phyloP scores from a whole-genome alignment of 2,113 vertebrate species.

The Leucoraja erinaceus region DNA sequence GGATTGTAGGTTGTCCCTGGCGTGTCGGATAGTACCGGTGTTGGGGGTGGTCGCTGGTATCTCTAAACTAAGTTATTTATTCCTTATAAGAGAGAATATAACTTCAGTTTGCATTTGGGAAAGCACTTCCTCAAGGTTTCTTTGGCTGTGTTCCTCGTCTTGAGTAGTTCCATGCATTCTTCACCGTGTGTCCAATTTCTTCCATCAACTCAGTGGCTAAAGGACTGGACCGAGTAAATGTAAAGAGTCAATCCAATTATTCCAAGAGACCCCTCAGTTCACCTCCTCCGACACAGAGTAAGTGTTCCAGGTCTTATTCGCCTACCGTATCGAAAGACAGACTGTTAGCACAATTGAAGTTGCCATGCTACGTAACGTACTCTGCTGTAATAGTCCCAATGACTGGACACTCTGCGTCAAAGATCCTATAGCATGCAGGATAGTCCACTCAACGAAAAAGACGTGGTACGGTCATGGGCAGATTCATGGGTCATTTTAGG shows the following conservation, averaged over 20 bases:
- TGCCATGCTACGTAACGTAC: neutral
- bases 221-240: slow-evolving; percentile 19
- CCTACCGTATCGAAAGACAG: neutral
- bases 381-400: neutral
- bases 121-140: neutral
- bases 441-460: no score
- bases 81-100: neutral
- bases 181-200: neutral
- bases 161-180: neutral
- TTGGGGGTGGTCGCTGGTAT: no score
- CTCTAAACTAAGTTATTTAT: neutral
- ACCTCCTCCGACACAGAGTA: slow-evolving; percentile 18
- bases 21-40: no score
- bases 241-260: slow-evolving; percentile 25
- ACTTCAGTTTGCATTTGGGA: neutral
- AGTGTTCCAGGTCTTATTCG: neutral
- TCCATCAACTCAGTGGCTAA: slow-evolving; percentile 16
- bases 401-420: no score
- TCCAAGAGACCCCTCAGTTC: slow-evolving; percentile 20
- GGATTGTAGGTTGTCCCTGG: no score
- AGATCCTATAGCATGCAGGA: no score
- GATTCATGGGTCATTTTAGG: no score
- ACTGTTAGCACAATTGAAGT: neutral
- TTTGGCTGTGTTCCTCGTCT: neutral
- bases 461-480: no score